Conservation (phyloP, 2,888 invertebrate genomes). For the Eretmocerus hayati region DNA sequence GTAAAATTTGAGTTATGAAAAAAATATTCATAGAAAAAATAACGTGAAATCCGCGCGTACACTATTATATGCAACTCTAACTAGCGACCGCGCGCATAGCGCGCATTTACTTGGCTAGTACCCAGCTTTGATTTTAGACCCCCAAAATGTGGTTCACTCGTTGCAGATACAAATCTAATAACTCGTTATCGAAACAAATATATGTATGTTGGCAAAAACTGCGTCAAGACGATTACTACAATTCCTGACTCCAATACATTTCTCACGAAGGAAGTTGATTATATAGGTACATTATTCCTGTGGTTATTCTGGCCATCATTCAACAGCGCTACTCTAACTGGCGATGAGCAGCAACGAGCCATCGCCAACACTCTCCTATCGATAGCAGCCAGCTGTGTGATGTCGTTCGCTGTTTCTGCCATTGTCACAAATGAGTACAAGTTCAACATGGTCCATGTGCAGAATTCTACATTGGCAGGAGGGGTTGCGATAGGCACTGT, state of each 20-base stretch:
- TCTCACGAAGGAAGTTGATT: too few species aligned
- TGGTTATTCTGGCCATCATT: slow-evolving; percentile 99
- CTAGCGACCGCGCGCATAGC: too few species aligned
- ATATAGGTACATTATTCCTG: slow-evolving; percentile 82
- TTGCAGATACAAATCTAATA: too few species aligned
- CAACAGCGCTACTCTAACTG: slow-evolving; percentile 73
- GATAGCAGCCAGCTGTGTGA: slow-evolving; percentile 72
- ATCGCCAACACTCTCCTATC: slow-evolving; percentile 91
- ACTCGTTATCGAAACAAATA: too few species aligned
- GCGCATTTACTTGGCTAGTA: too few species aligned
- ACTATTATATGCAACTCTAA: too few species aligned
- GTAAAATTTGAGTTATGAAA: too few species aligned
- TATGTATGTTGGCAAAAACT: not conserved
- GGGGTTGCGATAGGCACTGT: slow-evolving; percentile 87
- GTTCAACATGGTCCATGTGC: slow-evolving; percentile 88
- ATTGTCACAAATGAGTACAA: slow-evolving; percentile 66
- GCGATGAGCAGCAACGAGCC: slow-evolving; percentile 71
- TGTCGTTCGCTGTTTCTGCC: slow-evolving; percentile 77
- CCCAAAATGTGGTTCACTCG: too few species aligned
- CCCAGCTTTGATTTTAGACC: too few species aligned
- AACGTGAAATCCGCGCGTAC: too few species aligned
- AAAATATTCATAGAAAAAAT: too few species aligned
- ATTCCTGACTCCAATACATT: too few species aligned
- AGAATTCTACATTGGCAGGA: slow-evolving; percentile 89
- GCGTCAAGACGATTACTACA: not conserved